A percentile compares a stretch with the other conserved stretches of the same genome.
Conservation (phyloP, 1,140 invertebrate species). For the Oreohelix idahoensis region DNA sequence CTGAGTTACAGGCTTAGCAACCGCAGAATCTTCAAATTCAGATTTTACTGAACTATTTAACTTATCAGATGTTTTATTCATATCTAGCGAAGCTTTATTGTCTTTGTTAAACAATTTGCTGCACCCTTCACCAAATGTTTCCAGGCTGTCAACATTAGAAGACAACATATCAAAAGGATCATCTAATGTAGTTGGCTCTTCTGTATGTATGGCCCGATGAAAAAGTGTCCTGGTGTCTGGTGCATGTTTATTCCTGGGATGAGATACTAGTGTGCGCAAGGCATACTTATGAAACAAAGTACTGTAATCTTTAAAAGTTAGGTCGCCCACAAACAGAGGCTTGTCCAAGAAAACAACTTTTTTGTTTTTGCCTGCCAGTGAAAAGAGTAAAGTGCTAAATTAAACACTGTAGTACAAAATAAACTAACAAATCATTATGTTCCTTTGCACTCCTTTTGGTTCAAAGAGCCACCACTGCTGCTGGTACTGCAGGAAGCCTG, state of each 20-base stretch:
- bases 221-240: not conserved
- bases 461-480: too few species aligned
- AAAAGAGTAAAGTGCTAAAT: not conserved
- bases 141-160: not conserved
- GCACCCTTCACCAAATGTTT: slow-evolving; percentile 22
- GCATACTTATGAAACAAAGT: slow-evolving; percentile 29
- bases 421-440: too few species aligned
- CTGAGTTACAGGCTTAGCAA: not conserved
- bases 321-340: slow-evolving; percentile 3
- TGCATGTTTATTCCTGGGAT: not conserved
- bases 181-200: not conserved
- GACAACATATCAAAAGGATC: slow-evolving; percentile 27
- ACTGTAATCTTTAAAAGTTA: not conserved
- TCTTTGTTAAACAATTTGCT: not conserved
- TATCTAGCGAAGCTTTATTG: not conserved
- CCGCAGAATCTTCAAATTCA: not conserved
- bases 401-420: not conserved
- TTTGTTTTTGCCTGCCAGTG: not conserved
- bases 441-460: too few species aligned
- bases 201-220: not conserved
- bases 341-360: slow-evolving; percentile 25
- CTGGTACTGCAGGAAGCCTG: too few species aligned
- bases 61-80: not conserved
- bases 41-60: not conserved
- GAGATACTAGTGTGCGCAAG: slow-evolving; percentile 17